phyloP scores from a whole-genome alignment of 1,140 invertebrate genomes.

The Drosophila tropicalis region DNA sequence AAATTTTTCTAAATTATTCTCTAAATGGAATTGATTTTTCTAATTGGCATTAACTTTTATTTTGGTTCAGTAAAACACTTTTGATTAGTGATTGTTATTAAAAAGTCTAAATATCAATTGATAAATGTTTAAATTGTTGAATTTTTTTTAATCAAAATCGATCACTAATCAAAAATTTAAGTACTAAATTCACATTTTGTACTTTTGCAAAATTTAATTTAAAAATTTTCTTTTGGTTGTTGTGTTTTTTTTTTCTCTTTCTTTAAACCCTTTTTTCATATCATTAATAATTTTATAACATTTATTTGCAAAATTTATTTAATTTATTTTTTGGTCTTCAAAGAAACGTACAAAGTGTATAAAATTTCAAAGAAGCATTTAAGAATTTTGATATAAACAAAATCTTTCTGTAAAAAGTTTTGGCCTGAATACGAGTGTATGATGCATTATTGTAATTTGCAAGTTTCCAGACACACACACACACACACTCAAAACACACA shows the following conservation, averaged over 20 bases:
- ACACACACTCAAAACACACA: conserved; percentile 29
- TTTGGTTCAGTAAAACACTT: background rate
- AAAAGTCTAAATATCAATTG: background rate
- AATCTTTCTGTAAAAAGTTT: conserved; percentile 53
- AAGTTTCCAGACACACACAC: conserved; percentile 55
- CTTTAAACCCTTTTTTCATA: conserved; percentile 21
- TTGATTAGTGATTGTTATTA: conserved; percentile 12
- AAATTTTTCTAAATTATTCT: conserved; percentile 39
- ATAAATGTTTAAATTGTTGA: too few relatives aligned
- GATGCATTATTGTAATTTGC: conserved; percentile 75
- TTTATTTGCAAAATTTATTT: conserved; percentile 54
- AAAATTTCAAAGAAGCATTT: conserved; percentile 32
- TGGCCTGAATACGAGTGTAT: conserved; percentile 37
- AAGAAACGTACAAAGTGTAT: conserved; percentile 65
- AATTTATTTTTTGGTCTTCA: conserved; percentile 26
- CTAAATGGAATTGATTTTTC: conserved; percentile 38
- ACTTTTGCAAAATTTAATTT: conserved; percentile 48
- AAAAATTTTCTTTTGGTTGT: conserved; percentile 54
- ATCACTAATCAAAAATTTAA: conserved; percentile 35
- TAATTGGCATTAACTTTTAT: conserved; percentile 48
- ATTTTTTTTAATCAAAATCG: too few relatives aligned
- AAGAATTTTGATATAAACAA: conserved; percentile 30
- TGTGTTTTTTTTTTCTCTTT: conserved; percentile 41
- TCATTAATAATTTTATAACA: conserved; percentile 20
- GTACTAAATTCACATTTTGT: conserved; percentile 63